A percentile compares a stretch with the other conserved stretches of the same genome.
phyloP scores from a whole-genome alignment of 2,797 vertebrate genomes.

The Gambelia wislizenii region DNA sequence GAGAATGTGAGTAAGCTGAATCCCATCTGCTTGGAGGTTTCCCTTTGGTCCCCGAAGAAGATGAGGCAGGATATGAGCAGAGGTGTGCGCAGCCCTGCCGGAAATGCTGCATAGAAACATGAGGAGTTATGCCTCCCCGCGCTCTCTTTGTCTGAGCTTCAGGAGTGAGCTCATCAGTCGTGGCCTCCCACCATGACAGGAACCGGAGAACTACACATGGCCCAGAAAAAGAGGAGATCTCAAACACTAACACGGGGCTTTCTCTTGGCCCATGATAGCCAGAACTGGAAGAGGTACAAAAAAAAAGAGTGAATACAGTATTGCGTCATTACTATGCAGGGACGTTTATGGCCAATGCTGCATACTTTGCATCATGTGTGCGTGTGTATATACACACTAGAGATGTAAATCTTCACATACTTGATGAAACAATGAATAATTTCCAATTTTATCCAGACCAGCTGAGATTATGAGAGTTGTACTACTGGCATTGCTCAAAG shows the following conservation, averaged over 20 bases:
- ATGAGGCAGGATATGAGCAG: conserved; percentile 78
- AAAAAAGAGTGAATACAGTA: not conserved
- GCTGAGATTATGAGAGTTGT: too few species aligned
- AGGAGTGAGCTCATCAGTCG: conserved; percentile 58
- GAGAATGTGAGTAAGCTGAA: conserved; percentile 77
- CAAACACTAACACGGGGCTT: not conserved
- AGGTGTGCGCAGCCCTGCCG: conserved; percentile 68
- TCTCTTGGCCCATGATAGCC: not conserved
- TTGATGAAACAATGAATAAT: too few species aligned
- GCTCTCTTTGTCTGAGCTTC: conserved; percentile 51
- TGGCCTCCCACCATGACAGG: not conserved
- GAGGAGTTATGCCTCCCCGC: conserved; percentile 47
- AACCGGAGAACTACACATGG: not conserved
- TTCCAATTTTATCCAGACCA: too few species aligned
- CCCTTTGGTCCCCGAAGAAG: conserved; percentile 70
- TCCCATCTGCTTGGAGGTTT: conserved; percentile 80
- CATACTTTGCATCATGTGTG: not conserved
- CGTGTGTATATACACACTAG: too few species aligned
- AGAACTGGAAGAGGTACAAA: not conserved
- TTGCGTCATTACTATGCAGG: not conserved
- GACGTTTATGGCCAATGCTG: not conserved
- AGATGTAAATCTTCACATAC: too few species aligned
- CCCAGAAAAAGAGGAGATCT: not conserved
- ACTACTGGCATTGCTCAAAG: too few species aligned
- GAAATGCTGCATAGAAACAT: conserved; percentile 68